phyloP scores from a whole-genome alignment of 2,113 vertebrate species.

The Propithecus coquereli region DNA sequence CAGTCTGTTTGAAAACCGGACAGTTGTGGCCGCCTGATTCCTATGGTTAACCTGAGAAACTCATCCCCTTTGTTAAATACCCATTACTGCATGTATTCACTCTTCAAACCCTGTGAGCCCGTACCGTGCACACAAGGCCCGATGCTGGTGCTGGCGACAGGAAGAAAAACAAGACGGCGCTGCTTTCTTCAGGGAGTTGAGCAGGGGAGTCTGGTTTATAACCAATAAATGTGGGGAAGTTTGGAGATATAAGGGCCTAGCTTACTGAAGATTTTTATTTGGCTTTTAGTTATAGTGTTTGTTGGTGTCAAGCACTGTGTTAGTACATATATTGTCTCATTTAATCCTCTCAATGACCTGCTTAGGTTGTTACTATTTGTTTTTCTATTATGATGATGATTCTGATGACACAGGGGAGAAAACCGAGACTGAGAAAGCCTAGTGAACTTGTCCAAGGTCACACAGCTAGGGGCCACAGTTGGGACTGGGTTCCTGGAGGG shows the following conservation, averaged over 20 bases:
- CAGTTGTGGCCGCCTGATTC: not conserved
- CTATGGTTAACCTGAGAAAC: not conserved
- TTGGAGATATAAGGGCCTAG: not conserved
- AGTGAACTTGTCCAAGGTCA: not conserved
- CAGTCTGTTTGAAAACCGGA: not conserved
- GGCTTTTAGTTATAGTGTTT: not conserved
- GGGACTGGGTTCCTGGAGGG: not conserved
- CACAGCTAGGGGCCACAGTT: not conserved
- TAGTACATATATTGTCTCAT: not conserved
- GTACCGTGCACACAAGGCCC: not conserved
- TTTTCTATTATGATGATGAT: not conserved
- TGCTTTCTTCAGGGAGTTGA: not conserved
- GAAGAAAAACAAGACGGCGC: not conserved
- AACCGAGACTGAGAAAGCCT: not conserved
- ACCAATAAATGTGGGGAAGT: too few species aligned
- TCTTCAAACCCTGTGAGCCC: not conserved
- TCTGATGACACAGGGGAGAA: not conserved
- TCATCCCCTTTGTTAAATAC: not conserved
- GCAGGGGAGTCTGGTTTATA: not conserved
- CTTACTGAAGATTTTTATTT: not conserved
- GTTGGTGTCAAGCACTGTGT: not conserved
- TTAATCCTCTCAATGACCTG: not conserved
- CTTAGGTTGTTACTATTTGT: not conserved
- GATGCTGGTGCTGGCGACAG: not conserved
- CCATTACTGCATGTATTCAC: rapidly evolving